phyloP scores from a whole-genome alignment of 2,888 invertebrate species.

The Drosophila kuntzei region DNA sequence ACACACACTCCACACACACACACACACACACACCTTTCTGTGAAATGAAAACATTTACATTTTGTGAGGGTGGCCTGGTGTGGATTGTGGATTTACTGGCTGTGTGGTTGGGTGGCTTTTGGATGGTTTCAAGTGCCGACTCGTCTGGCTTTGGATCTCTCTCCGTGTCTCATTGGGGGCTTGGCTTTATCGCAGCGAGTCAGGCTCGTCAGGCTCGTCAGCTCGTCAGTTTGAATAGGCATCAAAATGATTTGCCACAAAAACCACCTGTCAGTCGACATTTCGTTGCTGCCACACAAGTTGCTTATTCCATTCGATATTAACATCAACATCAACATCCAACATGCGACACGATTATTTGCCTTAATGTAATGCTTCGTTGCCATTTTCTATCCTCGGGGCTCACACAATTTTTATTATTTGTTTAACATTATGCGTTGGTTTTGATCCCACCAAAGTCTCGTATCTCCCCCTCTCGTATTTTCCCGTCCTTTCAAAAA shows the following conservation, averaged over 20 bases:
- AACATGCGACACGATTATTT: conserved; percentile 64
- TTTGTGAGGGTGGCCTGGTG: conserved; percentile 21
- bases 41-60: conserved; percentile 71
- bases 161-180: conserved; percentile 1
- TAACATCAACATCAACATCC: conserved; percentile 38
- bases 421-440: conserved; percentile 71
- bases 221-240: conserved; percentile 53
- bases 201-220: conserved; percentile 42
- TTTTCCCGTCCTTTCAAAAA: conserved; percentile 3
- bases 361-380: conserved; percentile 53
- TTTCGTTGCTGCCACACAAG: conserved; percentile 18
- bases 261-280: conserved; percentile 70
- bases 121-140: conserved; percentile 35
- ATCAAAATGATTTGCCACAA: conserved; percentile 56
- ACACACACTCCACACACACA: conserved; percentile 19
- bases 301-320: conserved; percentile 4
- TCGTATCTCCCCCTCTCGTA: background rate
- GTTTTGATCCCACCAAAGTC: conserved; percentile 29
- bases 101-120: conserved; percentile 6
- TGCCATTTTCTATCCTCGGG: conserved; percentile 46
- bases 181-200: conserved; percentile 45
- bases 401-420: conserved; percentile 56
- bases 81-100: conserved; percentile 11
- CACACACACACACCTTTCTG: conserved; percentile 26
- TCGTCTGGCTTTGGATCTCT: conserved; percentile 16